Conservation (phyloP, 1,140 invertebrate genomes). For the Anoplolepis gracilipes region DNA sequence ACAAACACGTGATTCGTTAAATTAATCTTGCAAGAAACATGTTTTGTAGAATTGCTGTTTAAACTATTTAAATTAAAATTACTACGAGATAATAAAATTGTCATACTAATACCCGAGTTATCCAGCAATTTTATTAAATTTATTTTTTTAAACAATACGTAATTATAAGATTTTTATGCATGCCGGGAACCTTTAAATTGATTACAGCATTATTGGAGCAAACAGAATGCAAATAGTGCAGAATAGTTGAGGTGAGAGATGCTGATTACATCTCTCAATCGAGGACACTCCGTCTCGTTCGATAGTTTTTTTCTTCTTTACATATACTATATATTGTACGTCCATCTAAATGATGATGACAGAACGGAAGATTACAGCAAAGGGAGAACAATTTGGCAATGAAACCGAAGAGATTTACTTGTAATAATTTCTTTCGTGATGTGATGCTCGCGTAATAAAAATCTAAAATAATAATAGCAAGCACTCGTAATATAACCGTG, state of each 20-base stretch:
- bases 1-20: neutral
- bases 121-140: neutral
- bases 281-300: conserved; percentile 12
- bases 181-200: neutral
- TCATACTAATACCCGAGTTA: neutral
- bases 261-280: neutral
- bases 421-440: conserved; percentile 53
- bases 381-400: conserved; percentile 51
- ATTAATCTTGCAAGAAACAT: neutral
- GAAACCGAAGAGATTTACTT: conserved; percentile 68
- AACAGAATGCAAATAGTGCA: neutral
- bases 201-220: neutral
- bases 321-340: conserved; percentile 29
- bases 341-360: conserved; percentile 48
- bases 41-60: neutral
- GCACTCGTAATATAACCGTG: conserved; percentile 63
- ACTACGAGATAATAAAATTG: neutral
- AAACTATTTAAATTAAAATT: neutral
- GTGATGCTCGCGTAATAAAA: conserved; percentile 17
- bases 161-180: neutral
- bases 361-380: conserved; percentile 47
- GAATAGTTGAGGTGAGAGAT: conserved; percentile 5
- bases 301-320: neutral
- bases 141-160: neutral
- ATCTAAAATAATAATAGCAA: conserved; percentile 68